Evolutionary conservation across 2,113 vertebrate genomes (phyloP), one percentile per base, ranked within the genome.

Genomic region (Tachysurus vachellii): DNA sequence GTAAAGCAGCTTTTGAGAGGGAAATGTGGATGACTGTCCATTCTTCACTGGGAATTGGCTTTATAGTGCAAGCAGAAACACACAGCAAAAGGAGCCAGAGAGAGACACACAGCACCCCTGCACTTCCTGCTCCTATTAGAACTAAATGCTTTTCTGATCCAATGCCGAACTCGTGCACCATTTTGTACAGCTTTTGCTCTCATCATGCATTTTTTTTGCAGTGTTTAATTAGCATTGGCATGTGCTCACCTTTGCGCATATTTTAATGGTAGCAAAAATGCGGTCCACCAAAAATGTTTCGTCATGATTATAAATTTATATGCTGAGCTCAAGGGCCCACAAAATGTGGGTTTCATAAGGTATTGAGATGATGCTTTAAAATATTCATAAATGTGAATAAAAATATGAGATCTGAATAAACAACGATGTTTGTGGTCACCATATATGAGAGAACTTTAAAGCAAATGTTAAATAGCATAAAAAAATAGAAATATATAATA

Each of bases 1-100:
- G 91, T 90, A 93, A 94, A 93, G 93, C 93, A 92, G 94, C 93
- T 95, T 36, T 94, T 95, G 94, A 92, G 90, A 89, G 88, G 82
- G 87, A 88, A 89, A 87, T 87, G 84, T 87, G 88, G 42, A 92
- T 92, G 93, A 95, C 94, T 95, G 93, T 91, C 89, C 84, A 85
- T 90, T 89, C 91, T 91, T 94, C 92, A 75, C 86, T 93, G 94
- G 94, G 93, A 93, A 93, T 93, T 89, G 84, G 91, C 86, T 91
- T 89, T 88, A 87, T 82, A 83, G 88, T 91, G 91, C 73, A 83
- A 90, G 91, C 90, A 91, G 87, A 89, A 90, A 83, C 83, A 66
- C 84, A 61, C 47, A 53, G 85, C 75, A 42, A 57, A 66, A 56
- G 79, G 57, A 75, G 53, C 89, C 47, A 80, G 13, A 87, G 90